Percentiles rank a stretch among this genome's conserved stretches.
Evolutionary conservation across 1,140 invertebrate genomes (phyloP).

Genomic region (Akabosia matsudoensis): DNA sequence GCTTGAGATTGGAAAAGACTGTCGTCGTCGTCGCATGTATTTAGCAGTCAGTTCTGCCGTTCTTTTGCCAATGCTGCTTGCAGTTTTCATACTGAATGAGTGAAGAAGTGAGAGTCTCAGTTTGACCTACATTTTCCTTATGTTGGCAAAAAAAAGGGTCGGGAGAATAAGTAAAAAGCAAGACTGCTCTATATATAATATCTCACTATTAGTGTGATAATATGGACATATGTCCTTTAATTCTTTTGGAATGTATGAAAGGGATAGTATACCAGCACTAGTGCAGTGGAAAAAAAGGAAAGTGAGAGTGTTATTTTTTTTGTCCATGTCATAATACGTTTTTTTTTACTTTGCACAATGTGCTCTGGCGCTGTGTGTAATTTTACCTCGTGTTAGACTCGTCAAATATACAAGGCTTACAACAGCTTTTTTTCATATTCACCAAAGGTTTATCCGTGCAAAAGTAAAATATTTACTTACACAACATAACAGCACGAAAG

Average conservation of each 20-base stretch:
- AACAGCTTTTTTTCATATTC: too few species aligned
- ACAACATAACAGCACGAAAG: background rate
- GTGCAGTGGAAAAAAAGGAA: slow-evolving; percentile 15
- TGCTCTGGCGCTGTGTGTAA: background rate
- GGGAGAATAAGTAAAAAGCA: background rate
- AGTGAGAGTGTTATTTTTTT: slow-evolving; percentile 24
- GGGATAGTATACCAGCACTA: background rate
- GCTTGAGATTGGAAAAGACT: too few species aligned
- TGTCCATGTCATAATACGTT: slow-evolving; percentile 11
- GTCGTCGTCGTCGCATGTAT: background rate
- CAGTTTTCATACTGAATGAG: slow-evolving; percentile 19
- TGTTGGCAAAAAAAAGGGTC: slow-evolving; percentile 16
- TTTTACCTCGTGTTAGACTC: too few species aligned
- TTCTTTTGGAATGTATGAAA: background rate
- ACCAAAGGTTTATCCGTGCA: background rate
- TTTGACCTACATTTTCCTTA: slow-evolving; percentile 21
- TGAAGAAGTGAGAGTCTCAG: background rate
- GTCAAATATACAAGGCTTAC: too few species aligned
- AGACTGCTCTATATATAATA: background rate
- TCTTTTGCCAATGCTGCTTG: too few species aligned
- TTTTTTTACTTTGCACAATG: background rate
- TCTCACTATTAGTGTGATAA: background rate
- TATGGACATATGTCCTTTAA: background rate
- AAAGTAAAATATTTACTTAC: background rate
- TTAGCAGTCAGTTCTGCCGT: background rate